Base-by-base conservation (phyloP, 2,888 invertebrate species). In the Diaperis boleti region DNA sequence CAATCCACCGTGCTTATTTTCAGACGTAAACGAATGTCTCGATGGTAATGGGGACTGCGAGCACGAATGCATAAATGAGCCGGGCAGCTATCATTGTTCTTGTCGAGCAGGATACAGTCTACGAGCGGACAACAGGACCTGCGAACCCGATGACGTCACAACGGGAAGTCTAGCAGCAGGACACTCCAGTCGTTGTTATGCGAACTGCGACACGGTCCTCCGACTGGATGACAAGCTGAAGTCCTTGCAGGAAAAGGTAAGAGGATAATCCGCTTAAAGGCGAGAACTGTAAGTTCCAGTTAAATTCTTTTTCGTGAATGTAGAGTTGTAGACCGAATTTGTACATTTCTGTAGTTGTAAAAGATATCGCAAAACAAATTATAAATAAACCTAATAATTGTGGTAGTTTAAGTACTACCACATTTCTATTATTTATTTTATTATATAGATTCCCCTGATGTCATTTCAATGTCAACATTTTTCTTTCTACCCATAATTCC, bases 41-140 rank as follows among this genome's bases (percentile, higher is more conserved):
- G 78, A 74, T 11, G 81, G 84, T 68, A 88, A 87, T 66, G 87
- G 88, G 0, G 88, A 87, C 8, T 91, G 91, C 72, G 84, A 86
- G 62, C 87, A 89, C 66, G 81, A 78, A 10, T 91, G 91, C 71
- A 80, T 86, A 59, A 89, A 89, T 76, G 85, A 84, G 68, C 82
- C 83, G 1, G 88, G 88, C 1, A 83, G 85, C 17, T 85, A 83
- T 76, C 83, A 83, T 70, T 90, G 90, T 79, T 82, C 82, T 63
- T 90, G 90, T 74, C 71, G 79, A 1, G 71, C 81, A 4, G 88
- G 88, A 1, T 85, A 83, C 69, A 72, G 75, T 18, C 80, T 90
- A 26, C 82, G 83, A 18, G 74, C 76, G 22, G 88, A 89, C 72
- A 86, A 87, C 67, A 83, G 82, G 72, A 86, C 85, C 8, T 90